phyloP scores from a whole-genome alignment of 2,113 vertebrate species.

The Nanger granti region DNA sequence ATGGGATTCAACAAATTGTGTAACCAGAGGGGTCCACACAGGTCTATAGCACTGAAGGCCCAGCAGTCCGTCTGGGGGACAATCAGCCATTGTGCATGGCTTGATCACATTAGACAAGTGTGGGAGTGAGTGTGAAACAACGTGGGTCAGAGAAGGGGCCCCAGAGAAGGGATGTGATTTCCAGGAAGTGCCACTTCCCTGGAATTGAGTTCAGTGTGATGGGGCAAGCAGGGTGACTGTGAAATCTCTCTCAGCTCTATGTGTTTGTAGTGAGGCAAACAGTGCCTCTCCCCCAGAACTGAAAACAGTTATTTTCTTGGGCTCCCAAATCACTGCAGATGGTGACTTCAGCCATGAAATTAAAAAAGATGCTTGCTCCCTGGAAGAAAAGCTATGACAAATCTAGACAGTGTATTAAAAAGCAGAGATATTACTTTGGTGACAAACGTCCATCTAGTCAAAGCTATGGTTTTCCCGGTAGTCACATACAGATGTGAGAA shows the following conservation, averaged over 20 bases:
- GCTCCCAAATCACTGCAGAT: neutral
- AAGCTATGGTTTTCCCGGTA: neutral
- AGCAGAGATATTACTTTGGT: neutral
- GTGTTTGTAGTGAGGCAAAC: neutral
- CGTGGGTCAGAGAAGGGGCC: neutral
- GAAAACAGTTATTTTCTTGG: neutral
- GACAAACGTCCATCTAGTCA: rapidly evolving
- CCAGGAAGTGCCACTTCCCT: neutral
- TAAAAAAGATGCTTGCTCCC: neutral
- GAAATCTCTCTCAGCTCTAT: neutral
- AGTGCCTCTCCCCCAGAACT: neutral
- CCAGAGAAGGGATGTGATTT: neutral
- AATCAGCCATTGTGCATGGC: rapidly evolving
- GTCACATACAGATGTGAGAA: neutral
- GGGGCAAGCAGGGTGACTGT: rapidly evolving
- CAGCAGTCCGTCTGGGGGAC: rapidly evolving
- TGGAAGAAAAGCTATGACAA: neutral
- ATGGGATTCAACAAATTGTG: neutral
- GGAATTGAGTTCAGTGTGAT: rapidly evolving
- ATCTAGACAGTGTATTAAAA: neutral
- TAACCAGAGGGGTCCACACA: neutral
- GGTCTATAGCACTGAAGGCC: neutral
- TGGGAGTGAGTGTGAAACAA: neutral
- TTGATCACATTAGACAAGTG: neutral
- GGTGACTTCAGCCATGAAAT: neutral